phyloP scores from a whole-genome alignment of 2,888 invertebrate genomes.

The Pharmacophagus antenor region DNA sequence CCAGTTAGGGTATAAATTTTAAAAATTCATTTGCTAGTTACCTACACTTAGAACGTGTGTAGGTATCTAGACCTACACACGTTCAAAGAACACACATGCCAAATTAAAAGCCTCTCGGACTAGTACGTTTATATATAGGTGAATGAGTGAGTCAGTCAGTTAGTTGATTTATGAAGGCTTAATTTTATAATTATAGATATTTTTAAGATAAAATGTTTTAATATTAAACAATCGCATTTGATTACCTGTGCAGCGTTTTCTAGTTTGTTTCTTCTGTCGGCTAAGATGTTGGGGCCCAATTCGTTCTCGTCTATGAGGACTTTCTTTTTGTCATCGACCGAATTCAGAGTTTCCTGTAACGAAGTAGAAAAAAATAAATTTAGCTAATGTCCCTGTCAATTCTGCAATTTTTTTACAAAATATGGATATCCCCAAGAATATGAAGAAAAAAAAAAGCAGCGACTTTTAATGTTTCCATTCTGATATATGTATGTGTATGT shows the following conservation, averaged over 20 bases:
- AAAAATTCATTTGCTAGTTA: too few relatives aligned
- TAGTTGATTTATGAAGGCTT: too few relatives aligned
- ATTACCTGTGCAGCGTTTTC: conserved; percentile 82
- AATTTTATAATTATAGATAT: not conserved
- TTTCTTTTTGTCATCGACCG: conserved; percentile 72
- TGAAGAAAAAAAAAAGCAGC: not conserved
- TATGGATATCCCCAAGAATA: not conserved
- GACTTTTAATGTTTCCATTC: not conserved
- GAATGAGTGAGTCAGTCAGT: too few relatives aligned
- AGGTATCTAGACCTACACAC: too few relatives aligned
- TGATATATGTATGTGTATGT: too few relatives aligned
- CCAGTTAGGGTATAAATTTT: too few relatives aligned
- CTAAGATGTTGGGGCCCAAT: conserved; percentile 65
- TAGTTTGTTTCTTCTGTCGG: conserved; percentile 72
- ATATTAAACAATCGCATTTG: conserved; percentile 9
- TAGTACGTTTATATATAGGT: too few relatives aligned
- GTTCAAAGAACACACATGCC: too few relatives aligned
- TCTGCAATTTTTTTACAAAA: not conserved
- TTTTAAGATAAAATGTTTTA: not conserved
- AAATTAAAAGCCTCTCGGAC: too few relatives aligned
- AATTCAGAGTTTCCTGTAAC: conserved; percentile 72
- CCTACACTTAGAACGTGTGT: too few relatives aligned
- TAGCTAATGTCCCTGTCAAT: too few relatives aligned
- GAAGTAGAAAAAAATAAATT: conserved; percentile 38
- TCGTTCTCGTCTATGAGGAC: conserved; percentile 68